phyloP scores from a whole-genome alignment of 92 coral and sea anemone species.

The Epizoanthus scotinus region DNA sequence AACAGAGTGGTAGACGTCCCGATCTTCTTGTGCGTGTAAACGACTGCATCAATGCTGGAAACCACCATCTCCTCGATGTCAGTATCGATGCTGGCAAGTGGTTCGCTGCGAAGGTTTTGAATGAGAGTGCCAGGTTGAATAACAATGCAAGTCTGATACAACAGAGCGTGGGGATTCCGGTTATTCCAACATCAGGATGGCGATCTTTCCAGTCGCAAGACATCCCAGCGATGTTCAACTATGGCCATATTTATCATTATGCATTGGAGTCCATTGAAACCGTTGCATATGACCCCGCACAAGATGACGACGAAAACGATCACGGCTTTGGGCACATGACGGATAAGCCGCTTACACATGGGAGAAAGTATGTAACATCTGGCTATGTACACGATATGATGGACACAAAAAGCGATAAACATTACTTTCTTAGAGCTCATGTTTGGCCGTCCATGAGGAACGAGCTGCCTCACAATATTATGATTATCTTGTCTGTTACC shows the following conservation, averaged over 20 bases:
- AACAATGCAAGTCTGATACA: not conserved
- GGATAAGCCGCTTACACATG: conserved; percentile 53
- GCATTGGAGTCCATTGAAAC: conserved; percentile 23
- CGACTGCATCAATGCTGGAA: conserved; percentile 19
- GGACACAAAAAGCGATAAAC: conserved; percentile 32
- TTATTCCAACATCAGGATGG: conserved; percentile 11
- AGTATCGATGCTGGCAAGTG: not conserved
- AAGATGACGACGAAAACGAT: conserved; percentile 36
- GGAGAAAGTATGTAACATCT: conserved; percentile 54
- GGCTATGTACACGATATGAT: conserved; percentile 53
- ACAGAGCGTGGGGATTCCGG: conserved; percentile 4
- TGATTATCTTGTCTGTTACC: too few relatives aligned
- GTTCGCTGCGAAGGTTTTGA: too few relatives aligned
- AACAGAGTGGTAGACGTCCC: not conserved
- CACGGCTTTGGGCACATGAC: conserved; percentile 58
- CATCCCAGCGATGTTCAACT: conserved; percentile 29
- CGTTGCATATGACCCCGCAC: not conserved
- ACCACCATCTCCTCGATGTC: conserved; percentile 16
- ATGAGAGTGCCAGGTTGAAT: not conserved
- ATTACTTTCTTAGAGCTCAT: conserved; percentile 56
- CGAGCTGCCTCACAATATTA: too few relatives aligned
- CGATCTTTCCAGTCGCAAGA: conserved; percentile 25
- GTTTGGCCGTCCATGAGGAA: conserved; percentile 68
- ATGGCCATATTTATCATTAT: conserved; percentile 58
- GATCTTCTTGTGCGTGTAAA: conserved; percentile 2